Base-by-base conservation (phyloP, 2,888 invertebrate genomes). In the Laothoe populi region DNA sequence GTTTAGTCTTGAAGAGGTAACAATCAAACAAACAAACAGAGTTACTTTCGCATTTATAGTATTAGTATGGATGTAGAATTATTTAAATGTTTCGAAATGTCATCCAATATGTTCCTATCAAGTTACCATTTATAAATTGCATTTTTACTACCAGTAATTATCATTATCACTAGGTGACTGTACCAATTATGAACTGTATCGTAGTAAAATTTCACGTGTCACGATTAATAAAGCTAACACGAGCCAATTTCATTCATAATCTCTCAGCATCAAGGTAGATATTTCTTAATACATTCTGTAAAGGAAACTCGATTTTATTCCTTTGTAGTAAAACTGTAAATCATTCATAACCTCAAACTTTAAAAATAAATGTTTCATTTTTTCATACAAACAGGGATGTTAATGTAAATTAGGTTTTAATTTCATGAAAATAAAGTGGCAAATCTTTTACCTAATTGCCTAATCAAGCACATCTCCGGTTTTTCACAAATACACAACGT, bases 181-280 rank as follows among this genome's bases (percentile, higher is more conserved):
- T n/a, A n/a, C 11, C 23, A 40, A 48, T 60, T 58, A 42, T n/a
- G 21, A 23, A 13, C 38, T 5, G 19, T 60, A 60, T 26, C 49
- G 42, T 60, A 31, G 19, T 35, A 59, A 21, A 59, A 59, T 45
- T 45, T 40, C 38, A 31, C 49, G 40, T 60, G 49, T 19, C 60
- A 53, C 24, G 26, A 40, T 24, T 60, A 26, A 49, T 40, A 13
- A 26, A 60, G 31, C n/a, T 7, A 19, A 38, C 40, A 40, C 48
- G 8, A 59, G 35, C 13, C 31, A 21, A 40, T 40, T 60, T 60
- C 60, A 60, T 60, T 60, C 60, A 60, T 53, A 49, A 60, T 53
- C 19, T 35, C 48, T 7, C 48, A 19, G 19, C 19, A 19, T 19
- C 10, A 19, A 53, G 11, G 19, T 31, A 31, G 26, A 35, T 11